Conservation (phyloP, 2,113 vertebrate species). For the Cettia cetti region DNA sequence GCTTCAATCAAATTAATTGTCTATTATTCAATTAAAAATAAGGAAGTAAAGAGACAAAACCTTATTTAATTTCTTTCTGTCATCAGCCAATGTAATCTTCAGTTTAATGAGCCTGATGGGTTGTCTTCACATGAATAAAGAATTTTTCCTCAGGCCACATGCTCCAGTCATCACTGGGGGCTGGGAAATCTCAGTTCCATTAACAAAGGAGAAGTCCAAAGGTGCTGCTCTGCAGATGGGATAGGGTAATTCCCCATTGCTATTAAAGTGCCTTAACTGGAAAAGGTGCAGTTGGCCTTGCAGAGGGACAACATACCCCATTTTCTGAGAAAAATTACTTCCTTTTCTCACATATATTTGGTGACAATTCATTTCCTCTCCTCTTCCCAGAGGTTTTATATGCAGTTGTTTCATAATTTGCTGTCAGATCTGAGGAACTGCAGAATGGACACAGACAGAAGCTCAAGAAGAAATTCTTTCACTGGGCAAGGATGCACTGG, state of each 20-base stretch:
- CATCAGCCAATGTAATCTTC: constrained; percentile 48
- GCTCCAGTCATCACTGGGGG: constrained; percentile 38
- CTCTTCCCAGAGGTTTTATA: neutral
- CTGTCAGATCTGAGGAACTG: neutral
- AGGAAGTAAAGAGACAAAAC: constrained; percentile 60
- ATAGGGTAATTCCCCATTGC: constrained; percentile 40
- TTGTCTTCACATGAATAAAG: constrained; percentile 63
- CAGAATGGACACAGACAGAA: neutral
- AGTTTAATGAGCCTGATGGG: constrained; percentile 40
- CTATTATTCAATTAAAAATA: constrained; percentile 55
- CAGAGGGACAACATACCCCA: neutral
- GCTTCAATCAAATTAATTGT: constrained; percentile 36
- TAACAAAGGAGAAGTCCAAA: constrained; percentile 42
- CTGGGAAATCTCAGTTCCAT: constrained; percentile 56
- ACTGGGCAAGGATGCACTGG: accelerated
- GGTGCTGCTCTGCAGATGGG: constrained; percentile 21
- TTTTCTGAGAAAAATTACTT: constrained; percentile 1
- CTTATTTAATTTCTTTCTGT: constrained; percentile 62
- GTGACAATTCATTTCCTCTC: neutral
- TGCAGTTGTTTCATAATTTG: neutral
- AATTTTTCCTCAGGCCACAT: constrained; percentile 58
- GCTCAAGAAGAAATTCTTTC: neutral
- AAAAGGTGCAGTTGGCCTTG: neutral
- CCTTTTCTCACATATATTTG: neutral
- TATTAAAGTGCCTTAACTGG: constrained; percentile 46